A percentile compares a stretch with the other conserved stretches of the same genome.
Conservation (phyloP, 2,113 vertebrate species). For the Pangasianodon gigas region DNA sequence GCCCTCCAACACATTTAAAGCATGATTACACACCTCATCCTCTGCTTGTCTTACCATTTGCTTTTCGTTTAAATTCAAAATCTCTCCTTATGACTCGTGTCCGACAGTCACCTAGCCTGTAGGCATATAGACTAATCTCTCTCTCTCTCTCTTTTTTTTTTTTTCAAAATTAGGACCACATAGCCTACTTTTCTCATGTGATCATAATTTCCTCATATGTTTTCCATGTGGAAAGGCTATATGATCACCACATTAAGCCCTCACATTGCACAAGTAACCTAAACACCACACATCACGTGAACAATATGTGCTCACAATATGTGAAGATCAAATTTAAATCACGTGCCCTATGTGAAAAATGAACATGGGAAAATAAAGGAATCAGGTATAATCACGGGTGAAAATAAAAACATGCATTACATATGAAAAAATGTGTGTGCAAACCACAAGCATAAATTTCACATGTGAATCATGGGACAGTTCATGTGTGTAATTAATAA, state of each 20-base stretch:
- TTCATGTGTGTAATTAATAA: neutral
- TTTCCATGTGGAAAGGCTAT: neutral
- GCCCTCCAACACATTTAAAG: neutral
- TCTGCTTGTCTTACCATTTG: neutral
- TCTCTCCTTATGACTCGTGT: neutral
- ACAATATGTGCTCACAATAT: neutral
- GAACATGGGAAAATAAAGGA: neutral
- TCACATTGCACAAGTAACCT: neutral
- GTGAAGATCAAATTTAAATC: neutral
- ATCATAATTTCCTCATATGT: neutral
- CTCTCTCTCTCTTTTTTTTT: neutral
- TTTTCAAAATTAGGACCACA: neutral
- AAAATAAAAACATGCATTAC: neutral
- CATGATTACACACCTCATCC: slow-evolving; percentile 17
- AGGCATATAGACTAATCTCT: neutral
- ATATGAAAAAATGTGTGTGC: neutral
- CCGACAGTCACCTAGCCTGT: neutral
- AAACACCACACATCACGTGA: neutral
- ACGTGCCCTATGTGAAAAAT: neutral
- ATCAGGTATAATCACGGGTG: neutral
- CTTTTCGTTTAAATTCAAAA: neutral
- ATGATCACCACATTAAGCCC: neutral
- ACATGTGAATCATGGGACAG: neutral
- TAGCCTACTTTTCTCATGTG: neutral
- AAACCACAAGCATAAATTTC: neutral